Evolutionary conservation across 2,113 vertebrate species (phyloP).

Genomic region (Pardalotus punctatus): DNA sequence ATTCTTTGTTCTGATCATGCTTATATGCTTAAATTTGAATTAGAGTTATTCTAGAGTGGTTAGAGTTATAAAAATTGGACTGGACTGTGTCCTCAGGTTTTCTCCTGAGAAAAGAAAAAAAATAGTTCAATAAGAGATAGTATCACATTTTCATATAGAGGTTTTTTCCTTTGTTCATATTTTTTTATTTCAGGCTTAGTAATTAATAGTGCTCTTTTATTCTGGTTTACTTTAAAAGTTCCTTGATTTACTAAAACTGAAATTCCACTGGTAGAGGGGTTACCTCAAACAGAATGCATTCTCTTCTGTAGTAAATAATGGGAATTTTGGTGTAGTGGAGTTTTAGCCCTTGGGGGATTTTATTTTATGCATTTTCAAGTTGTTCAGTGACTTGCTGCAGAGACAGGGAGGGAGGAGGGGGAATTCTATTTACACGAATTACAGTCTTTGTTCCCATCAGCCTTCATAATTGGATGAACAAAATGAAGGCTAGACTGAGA

Average conservation of each 20-base stretch:
- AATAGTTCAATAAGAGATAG: not conserved
- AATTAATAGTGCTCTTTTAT: not conserved
- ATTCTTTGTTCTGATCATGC: not conserved
- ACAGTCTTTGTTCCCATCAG: conserved; percentile 15
- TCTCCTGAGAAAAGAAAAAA: not conserved
- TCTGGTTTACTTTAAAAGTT: not conserved
- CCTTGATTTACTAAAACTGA: not conserved
- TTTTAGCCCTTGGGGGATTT: not conserved
- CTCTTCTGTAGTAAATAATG: not conserved
- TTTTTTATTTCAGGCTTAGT: not conserved
- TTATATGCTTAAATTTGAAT: not conserved
- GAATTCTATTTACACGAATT: conserved; percentile 21
- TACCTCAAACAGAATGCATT: not conserved
- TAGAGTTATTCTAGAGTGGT: not conserved
- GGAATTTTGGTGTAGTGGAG: not conserved
- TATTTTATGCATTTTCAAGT: conserved; percentile 19
- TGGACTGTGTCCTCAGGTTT: not conserved
- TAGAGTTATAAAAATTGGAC: not conserved
- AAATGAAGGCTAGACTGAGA: not conserved
- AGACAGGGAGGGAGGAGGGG: not conserved
- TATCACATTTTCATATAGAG: not conserved
- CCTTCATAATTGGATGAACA: not conserved
- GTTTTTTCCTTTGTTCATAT: rapidly evolving
- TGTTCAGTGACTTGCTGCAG: not conserved
- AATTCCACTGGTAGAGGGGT: not conserved